phyloP scores from a whole-genome alignment of 2,888 invertebrate species.

The Trichopoda pennipes region DNA sequence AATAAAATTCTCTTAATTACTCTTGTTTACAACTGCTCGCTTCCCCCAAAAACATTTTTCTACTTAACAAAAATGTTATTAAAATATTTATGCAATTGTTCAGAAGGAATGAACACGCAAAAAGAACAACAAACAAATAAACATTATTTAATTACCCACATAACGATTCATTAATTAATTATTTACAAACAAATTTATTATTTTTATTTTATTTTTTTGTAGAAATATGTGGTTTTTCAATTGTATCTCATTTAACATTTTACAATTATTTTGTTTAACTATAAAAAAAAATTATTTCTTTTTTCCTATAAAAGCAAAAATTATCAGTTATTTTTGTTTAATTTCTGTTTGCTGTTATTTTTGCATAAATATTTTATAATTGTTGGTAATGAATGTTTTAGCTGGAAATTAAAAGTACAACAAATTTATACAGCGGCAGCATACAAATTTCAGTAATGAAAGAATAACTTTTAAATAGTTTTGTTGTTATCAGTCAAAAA shows the following conservation, averaged over 20 bases:
- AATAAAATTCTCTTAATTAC: slow-evolving; percentile 35
- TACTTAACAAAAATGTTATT: slow-evolving; percentile 13
- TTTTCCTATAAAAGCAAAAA: neutral
- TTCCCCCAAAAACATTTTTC: slow-evolving; percentile 34
- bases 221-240: slow-evolving; percentile 25
- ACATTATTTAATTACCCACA: slow-evolving; percentile 62
- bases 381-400: slow-evolving; percentile 46
- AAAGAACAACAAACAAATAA: slow-evolving; percentile 22
- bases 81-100: slow-evolving; percentile 18
- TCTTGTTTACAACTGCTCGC: slow-evolving; percentile 34
- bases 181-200: slow-evolving; percentile 53
- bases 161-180: slow-evolving; percentile 60
- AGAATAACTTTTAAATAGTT: too few relatives aligned
- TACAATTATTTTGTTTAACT: slow-evolving; percentile 38
- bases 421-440: slow-evolving; percentile 13
- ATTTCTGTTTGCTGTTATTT: neutral
- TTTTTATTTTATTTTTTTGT: slow-evolving; percentile 18
- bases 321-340: neutral
- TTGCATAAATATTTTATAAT: slow-evolving; percentile 52
- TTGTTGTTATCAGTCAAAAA: too few relatives aligned
- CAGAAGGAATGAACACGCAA: neutral
- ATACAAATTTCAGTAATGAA: slow-evolving; percentile 8
- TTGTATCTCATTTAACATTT: slow-evolving; percentile 42
- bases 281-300: too few relatives aligned
- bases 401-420: slow-evolving; percentile 1